These are phyloP conservation scores for Scaptomyza parva DNA, from an alignment of 2,888 invertebrate species.

Conservation along the genomic window DNA sequence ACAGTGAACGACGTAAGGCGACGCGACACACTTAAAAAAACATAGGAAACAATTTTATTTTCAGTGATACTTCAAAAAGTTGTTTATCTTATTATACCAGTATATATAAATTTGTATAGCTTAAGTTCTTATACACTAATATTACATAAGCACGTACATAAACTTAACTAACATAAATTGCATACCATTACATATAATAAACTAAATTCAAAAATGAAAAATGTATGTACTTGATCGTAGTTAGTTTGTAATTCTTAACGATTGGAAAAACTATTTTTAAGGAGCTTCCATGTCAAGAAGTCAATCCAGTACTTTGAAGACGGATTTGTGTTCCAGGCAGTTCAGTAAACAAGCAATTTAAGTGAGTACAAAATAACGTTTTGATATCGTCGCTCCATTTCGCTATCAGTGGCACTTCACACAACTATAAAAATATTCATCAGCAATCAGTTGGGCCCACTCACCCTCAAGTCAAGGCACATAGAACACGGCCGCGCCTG, in stretches of 20 bases:
- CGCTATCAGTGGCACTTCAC: background rate
- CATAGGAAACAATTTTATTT: conserved; percentile 1
- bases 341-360: too few relatives aligned
- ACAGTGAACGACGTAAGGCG: background rate
- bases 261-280: too few relatives aligned
- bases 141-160: background rate
- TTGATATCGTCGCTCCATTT: background rate
- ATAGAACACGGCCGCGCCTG: background rate
- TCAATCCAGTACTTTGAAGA: too few relatives aligned
- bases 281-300: too few relatives aligned
- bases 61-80: conserved; percentile 4
- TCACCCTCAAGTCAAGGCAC: background rate
- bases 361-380: too few relatives aligned
- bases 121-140: background rate
- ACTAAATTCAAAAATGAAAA: background rate
- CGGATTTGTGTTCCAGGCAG: too few relatives aligned
- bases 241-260: too few relatives aligned
- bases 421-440: background rate
- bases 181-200: background rate
- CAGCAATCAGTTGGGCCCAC: background rate
- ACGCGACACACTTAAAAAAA: too few relatives aligned
- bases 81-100: conserved; percentile 1
- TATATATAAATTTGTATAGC: background rate
- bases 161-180: background rate
- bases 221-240: too few relatives aligned